Conservation (phyloP, 1,140 invertebrate genomes). For the Drosophila simulans region DNA sequence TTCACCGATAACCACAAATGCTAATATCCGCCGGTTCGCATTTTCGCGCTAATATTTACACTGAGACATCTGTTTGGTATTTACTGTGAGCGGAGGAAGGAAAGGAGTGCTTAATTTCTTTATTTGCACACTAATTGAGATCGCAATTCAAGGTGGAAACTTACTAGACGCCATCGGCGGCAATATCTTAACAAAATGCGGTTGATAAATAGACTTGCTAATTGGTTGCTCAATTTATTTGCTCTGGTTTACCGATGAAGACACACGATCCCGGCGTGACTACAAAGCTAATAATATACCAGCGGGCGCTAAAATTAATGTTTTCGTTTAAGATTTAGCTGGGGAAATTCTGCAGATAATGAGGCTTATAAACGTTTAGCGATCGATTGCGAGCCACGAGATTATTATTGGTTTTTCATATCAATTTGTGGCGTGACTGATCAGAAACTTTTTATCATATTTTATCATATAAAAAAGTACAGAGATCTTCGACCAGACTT, state of each 20-base stretch:
- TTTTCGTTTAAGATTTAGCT: conserved; percentile 15
- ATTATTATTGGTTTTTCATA: neutral
- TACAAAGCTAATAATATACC: conserved; percentile 37
- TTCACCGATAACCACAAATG: conserved; percentile 50
- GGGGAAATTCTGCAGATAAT: conserved; percentile 7
- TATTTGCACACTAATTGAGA: conserved; percentile 54
- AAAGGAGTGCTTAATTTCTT: conserved; percentile 33
- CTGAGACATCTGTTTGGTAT: conserved; percentile 41
- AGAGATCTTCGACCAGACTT: neutral
- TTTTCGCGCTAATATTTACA: conserved; percentile 20
- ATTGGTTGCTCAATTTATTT: conserved; percentile 50
- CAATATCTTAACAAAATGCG: conserved; percentile 35
- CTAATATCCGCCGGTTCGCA: conserved; percentile 39
- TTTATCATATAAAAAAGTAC: neutral
- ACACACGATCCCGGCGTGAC: conserved; percentile 48
- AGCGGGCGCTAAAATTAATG: conserved; percentile 1
- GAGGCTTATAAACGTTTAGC: conserved; percentile 3
- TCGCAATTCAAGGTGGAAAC: conserved; percentile 53
- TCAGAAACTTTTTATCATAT: neutral
- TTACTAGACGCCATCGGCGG: conserved; percentile 46
- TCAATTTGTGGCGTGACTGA: neutral
- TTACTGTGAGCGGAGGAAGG: conserved; percentile 10
- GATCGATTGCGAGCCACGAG: neutral
- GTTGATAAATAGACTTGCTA: conserved; percentile 45
- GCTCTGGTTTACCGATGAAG: conserved; percentile 28